Percentiles rank a stretch among this genome's conserved stretches.
These are phyloP conservation scores for Zaprionus gabonicus DNA, from an alignment of 1,140 invertebrate genomes.

Conservation along the genomic window DNA sequence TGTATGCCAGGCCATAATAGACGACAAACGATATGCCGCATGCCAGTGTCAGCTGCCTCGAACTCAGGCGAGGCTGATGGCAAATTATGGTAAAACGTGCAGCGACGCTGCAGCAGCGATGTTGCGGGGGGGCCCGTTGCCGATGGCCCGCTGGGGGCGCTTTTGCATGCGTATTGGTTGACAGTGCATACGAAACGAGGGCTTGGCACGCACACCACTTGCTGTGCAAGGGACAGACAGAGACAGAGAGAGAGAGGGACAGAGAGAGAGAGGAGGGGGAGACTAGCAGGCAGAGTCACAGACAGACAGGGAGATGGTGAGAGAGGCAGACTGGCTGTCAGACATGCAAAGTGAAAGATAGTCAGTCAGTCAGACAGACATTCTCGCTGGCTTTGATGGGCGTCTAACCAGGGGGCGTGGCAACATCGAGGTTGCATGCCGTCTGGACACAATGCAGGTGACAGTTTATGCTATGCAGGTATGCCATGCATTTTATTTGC, in stretches of 20 bases:
- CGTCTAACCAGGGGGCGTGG: conserved; percentile 17
- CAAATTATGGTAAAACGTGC: conserved; percentile 80
- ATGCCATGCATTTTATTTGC: conserved; percentile 82
- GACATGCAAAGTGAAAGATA: conserved; percentile 1
- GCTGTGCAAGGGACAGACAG: conserved; percentile 41
- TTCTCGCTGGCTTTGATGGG: conserved; percentile 2
- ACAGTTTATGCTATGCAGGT: conserved; percentile 80
- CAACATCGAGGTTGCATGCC: conserved; percentile 43
- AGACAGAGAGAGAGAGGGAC: not conserved
- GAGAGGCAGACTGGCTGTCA: not conserved
- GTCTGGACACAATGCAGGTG: conserved; percentile 63
- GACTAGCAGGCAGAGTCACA: conserved; percentile 7
- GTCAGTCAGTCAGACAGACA: conserved; percentile 5
- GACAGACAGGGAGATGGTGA: not conserved
- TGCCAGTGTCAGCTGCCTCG: conserved; percentile 44
- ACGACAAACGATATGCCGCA: conserved; percentile 60
- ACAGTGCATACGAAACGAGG: conserved; percentile 65
- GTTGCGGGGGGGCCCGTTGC: conserved; percentile 12
- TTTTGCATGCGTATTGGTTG: conserved; percentile 12
- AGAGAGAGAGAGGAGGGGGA: conserved; percentile 5
- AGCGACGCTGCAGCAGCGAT: conserved; percentile 21
- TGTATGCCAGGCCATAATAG: conserved; percentile 61
- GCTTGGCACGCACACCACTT: conserved; percentile 61
- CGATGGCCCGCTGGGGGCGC: conserved; percentile 12
- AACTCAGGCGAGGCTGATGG: conserved; percentile 56